A percentile compares a stretch with the other conserved stretches of the same genome.
These are phyloP conservation scores for Nasonia longicornis DNA, from an alignment of 1,140 invertebrate genomes.

Conservation along the genomic window DNA sequence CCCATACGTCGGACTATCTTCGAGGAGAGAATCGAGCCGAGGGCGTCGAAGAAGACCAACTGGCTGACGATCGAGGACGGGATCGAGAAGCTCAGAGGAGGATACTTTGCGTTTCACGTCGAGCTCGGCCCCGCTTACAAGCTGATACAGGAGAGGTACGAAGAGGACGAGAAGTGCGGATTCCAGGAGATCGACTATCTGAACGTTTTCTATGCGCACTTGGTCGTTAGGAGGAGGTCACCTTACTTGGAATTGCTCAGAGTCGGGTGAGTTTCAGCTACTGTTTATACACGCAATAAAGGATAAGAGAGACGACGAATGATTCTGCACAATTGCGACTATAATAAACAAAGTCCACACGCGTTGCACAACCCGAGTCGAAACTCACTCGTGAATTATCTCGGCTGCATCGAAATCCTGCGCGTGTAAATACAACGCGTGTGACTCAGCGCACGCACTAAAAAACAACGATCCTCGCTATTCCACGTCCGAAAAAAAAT, in stretches of 20 bases:
- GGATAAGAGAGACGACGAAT: too few relatives aligned
- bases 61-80: slow-evolving; percentile 74
- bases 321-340: too few relatives aligned
- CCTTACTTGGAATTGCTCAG: slow-evolving; percentile 75
- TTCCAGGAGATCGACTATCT: slow-evolving; percentile 74
- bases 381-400: too few relatives aligned
- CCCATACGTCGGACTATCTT: slow-evolving; percentile 72
- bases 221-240: slow-evolving; percentile 72
- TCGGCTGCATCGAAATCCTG: too few relatives aligned
- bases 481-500: too few relatives aligned
- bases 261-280: slow-evolving; percentile 67
- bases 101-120: slow-evolving; percentile 76
- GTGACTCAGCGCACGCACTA: too few relatives aligned
- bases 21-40: slow-evolving; percentile 70
- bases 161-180: slow-evolving; percentile 77
- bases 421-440: too few relatives aligned
- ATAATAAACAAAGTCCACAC: too few relatives aligned
- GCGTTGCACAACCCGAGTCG: too few relatives aligned
- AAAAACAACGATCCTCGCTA: too few relatives aligned
- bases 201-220: slow-evolving; percentile 72
- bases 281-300: too few relatives aligned
- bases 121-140: slow-evolving; percentile 74
- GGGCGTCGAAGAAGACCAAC: slow-evolving; percentile 49
- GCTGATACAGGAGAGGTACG: slow-evolving; percentile 74
- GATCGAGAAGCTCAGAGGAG: slow-evolving; percentile 69